Conservation (phyloP, 92 coral and sea anemone species). For the Siderastrea siderea region DNA sequence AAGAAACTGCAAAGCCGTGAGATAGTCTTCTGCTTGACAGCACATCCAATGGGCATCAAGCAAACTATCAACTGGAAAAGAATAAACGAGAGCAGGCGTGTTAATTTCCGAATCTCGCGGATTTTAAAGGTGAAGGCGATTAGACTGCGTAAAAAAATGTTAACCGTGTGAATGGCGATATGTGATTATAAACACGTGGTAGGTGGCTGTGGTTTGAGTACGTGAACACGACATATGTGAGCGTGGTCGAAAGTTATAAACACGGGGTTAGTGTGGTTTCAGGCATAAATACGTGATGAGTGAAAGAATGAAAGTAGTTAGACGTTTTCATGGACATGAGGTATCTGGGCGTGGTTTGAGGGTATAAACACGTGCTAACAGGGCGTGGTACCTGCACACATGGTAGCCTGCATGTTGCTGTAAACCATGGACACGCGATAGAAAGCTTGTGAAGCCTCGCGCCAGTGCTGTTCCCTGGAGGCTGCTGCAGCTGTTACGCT, state of each 20-base stretch:
- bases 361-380: neutral
- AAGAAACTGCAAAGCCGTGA: slow-evolving; percentile 84
- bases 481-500: slow-evolving; percentile 84
- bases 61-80: slow-evolving; percentile 78
- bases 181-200: neutral
- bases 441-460: slow-evolving; percentile 92
- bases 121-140: neutral
- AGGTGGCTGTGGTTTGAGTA: neutral
- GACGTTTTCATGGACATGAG: neutral
- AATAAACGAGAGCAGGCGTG: neutral
- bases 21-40: slow-evolving; percentile 87
- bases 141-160: neutral
- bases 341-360: neutral
- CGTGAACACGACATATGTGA: no score
- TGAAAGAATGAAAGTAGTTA: no score
- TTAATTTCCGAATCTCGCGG: no score
- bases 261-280: no score
- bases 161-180: neutral
- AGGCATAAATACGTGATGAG: no score
- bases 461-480: slow-evolving; percentile 90
- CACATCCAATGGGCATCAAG: slow-evolving; percentile 94
- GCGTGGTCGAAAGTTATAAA: no score
- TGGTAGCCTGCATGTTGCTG: slow-evolving; percentile 79
- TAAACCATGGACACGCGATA: slow-evolving; percentile 90
- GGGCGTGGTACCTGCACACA: slow-evolving; percentile 72